Percentiles rank a stretch among this genome's conserved stretches.
phyloP scores from a whole-genome alignment of 2,888 invertebrate species.

The Chelonus formosanus region DNA sequence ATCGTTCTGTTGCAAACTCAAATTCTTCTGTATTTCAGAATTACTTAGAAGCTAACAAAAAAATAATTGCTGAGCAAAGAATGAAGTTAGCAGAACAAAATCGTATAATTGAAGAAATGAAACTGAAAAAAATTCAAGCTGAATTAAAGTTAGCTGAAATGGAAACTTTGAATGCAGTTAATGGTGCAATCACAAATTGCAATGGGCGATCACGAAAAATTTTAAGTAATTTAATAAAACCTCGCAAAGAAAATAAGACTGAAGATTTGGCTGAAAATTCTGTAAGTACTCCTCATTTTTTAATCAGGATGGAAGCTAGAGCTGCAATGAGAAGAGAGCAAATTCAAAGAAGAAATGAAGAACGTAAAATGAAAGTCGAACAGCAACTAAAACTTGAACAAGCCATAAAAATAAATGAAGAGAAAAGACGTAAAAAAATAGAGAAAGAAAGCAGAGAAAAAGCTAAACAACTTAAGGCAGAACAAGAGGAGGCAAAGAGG shows the following conservation, averaged over 20 bases:
- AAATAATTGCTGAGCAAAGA: constrained; percentile 77
- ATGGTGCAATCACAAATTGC: constrained; percentile 68
- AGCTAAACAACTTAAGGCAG: constrained; percentile 44
- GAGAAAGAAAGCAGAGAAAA: constrained; percentile 60
- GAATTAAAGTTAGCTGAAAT: constrained; percentile 66
- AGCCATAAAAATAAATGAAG: constrained; percentile 61
- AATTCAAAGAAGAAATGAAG: constrained; percentile 59
- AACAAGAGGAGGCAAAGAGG: constrained; percentile 52
- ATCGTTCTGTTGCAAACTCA: no score
- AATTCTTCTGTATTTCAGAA: no score
- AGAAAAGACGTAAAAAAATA: constrained; percentile 61
- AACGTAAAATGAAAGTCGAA: constrained; percentile 59
- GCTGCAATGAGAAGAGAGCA: constrained; percentile 72
- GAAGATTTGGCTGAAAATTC: constrained; percentile 30
- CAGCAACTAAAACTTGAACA: constrained; percentile 63
- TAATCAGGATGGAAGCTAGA: constrained; percentile 78
- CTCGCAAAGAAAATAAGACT: constrained; percentile 45
- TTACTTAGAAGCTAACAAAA: no score
- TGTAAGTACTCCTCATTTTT: constrained; percentile 69
- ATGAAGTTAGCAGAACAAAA: constrained; percentile 77
- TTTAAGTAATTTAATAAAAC: constrained; percentile 52
- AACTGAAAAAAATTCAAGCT: constrained; percentile 74
- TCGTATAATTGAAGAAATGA: constrained; percentile 77
- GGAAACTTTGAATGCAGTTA: constrained; percentile 69
- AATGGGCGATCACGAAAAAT: constrained; percentile 51